Evolutionary conservation across 2,888 invertebrate species (phyloP).

Genomic region (Hemicrepidius hirtus): DNA sequence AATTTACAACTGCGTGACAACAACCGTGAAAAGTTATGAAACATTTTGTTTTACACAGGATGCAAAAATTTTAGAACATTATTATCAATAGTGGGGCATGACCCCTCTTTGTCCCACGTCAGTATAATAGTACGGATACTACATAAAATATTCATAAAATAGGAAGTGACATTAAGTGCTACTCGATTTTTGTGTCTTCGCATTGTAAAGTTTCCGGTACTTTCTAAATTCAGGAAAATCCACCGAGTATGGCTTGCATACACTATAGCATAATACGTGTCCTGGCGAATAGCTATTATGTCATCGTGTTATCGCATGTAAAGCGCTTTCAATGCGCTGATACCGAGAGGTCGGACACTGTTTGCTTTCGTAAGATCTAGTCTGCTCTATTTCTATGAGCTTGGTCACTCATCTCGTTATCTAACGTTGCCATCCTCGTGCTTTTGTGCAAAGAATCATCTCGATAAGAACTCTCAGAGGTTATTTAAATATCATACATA

Average conservation of each 20-base stretch:
- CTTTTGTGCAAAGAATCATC: slow-evolving; percentile 38
- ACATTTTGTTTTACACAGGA: too few relatives aligned
- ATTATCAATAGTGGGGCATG: too few relatives aligned
- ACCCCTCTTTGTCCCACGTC: too few relatives aligned
- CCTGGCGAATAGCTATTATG: slow-evolving; percentile 45
- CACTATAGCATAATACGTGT: slow-evolving; percentile 41
- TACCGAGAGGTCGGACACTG: slow-evolving; percentile 44
- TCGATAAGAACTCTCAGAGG: slow-evolving; percentile 25
- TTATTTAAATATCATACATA: slow-evolving; percentile 31
- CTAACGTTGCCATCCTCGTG: slow-evolving; percentile 29
- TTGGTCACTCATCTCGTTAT: slow-evolving; percentile 43
- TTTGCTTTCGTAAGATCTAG: slow-evolving; percentile 42
- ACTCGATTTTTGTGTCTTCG: not conserved
- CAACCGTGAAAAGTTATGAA: too few relatives aligned
- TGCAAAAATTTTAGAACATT: too few relatives aligned
- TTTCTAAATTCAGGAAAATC: slow-evolving; percentile 43
- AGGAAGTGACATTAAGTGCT: not conserved
- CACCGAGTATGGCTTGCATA: slow-evolving; percentile 33
- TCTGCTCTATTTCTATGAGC: slow-evolving; percentile 45
- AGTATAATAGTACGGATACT: too few relatives aligned
- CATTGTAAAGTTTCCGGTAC: slow-evolving; percentile 32
- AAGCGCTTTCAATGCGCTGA: slow-evolving; percentile 45
- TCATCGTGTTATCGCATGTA: slow-evolving; percentile 45
- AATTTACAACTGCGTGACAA: too few relatives aligned
- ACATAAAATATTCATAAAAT: too few relatives aligned